Percentiles rank a stretch among this genome's conserved stretches.
phyloP scores from a whole-genome alignment of 2,797 vertebrate genomes.

The Fundulus diaphanus region DNA sequence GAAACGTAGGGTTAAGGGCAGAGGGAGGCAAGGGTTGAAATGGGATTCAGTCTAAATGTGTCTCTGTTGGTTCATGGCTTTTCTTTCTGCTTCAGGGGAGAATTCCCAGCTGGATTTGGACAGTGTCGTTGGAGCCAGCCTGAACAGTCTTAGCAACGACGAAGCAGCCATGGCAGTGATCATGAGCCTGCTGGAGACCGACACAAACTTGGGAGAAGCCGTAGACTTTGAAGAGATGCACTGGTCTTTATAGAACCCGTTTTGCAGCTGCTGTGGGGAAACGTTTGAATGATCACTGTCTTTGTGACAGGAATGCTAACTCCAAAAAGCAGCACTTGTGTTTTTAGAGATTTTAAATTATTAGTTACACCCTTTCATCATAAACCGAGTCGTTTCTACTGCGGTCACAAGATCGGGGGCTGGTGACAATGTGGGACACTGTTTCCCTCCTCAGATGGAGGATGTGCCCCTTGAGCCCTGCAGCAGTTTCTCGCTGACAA shows the following conservation, averaged over 20 bases:
- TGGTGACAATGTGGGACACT: constrained; percentile 30
- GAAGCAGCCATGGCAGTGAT: constrained; percentile 91
- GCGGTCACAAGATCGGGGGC: constrained; percentile 38
- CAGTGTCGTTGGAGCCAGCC: constrained; percentile 82
- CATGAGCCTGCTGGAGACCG: constrained; percentile 94
- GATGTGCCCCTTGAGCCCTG: constrained; percentile 64
- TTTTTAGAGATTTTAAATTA: constrained; percentile 51
- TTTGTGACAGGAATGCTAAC: constrained; percentile 25
- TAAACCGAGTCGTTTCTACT: constrained; percentile 61
- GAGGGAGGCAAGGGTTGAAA: neutral
- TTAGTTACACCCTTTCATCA: constrained; percentile 45
- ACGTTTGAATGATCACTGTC: constrained; percentile 7
- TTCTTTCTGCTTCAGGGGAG: constrained; percentile 74
- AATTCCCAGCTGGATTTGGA: constrained; percentile 88
- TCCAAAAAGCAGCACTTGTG: constrained; percentile 27
- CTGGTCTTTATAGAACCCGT: constrained; percentile 86
- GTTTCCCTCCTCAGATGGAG: constrained; percentile 46
- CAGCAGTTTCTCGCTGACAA: constrained; percentile 28
- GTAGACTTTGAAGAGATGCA: constrained; percentile 89
- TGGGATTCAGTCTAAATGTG: neutral
- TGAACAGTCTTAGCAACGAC: constrained; percentile 82
- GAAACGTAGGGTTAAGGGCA: neutral
- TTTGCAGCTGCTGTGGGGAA: constrained; percentile 24
- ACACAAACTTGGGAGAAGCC: constrained; percentile 86
- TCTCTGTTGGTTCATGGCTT: neutral